Evolutionary conservation across 1,140 invertebrate genomes (phyloP), one percentile per base, ranked within the genome.

Genomic region (Phortica variegata): DNA sequence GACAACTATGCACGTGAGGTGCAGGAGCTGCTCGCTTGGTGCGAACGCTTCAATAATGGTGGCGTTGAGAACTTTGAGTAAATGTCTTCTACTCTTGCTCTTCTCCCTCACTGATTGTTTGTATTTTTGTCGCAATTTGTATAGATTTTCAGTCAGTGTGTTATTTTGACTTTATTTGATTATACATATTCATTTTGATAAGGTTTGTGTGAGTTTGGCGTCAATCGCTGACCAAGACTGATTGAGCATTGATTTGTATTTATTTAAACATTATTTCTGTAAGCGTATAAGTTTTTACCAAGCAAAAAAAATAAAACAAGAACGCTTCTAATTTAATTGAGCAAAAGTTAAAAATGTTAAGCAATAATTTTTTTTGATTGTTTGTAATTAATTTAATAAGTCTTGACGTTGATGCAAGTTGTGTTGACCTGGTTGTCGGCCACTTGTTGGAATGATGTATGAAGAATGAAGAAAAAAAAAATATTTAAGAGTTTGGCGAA

Each of bases 21-120:
- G 43, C 49, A 65, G 8, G 70, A 73, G 19, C 18, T 73, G 33
- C 54, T 73, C 2, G 70, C 61, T 17, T 73, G 70, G 70, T 73
- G 70, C 43, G 70, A 73, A 16, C 70, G 70, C 44, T 73, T 73
- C 40, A 73, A 73, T 54, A 73, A 62, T 36, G 70, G 70, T 7
- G 58, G 54, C 31, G 50, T 55, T 7, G 70, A 70, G 51, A 61
- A 73, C n/a, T 70, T 66, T 40, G 70, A 73, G 49, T 73, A 43
- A 50, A 42, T 31, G 3, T n/a, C n/a, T n/a, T n/a, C n/a, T n/a
- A n/a, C n/a, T n/a, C n/a, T n/a, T n/a, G n/a, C n/a, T n/a, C n/a
- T n/a, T n/a, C n/a, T n/a, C n/a, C n/a, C n/a, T n/a, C n/a, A n/a
- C n/a, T n/a, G n/a, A n/a, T n/a, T n/a, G n/a, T n/a, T n/a, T n/a